Conservation (phyloP, 2,113 vertebrate species). For the Callorhinus ursinus region DNA sequence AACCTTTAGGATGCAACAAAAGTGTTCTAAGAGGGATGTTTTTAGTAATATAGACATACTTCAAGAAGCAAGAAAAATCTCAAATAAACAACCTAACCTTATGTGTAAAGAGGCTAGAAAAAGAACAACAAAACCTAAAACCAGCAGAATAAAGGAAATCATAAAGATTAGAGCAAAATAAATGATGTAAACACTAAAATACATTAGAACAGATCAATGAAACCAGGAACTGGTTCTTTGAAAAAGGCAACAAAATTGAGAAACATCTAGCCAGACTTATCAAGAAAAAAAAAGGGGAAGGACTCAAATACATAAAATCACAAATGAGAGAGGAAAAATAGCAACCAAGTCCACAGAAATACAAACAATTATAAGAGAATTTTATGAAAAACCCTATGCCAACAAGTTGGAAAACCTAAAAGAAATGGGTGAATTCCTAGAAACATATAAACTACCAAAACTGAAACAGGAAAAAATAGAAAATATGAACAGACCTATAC, state of each 20-base stretch:
- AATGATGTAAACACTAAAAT: not conserved
- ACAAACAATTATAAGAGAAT: not conserved
- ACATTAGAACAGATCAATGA: not conserved
- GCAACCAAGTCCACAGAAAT: not conserved
- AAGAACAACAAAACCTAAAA: not conserved
- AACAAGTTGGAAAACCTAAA: not conserved
- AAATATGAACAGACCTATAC: not conserved
- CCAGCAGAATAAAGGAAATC: not conserved
- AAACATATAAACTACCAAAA: not conserved
- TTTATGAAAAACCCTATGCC: not conserved
- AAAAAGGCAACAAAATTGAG: not conserved
- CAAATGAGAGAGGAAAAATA: not conserved
- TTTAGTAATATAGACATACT: not conserved
- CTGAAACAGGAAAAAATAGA: not conserved
- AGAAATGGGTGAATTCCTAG: not conserved
- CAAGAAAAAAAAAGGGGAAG: not conserved
- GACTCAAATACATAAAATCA: not conserved
- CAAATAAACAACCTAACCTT: not conserved
- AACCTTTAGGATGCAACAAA: not conserved
- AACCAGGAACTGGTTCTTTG: not conserved
- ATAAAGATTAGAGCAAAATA: not conserved
- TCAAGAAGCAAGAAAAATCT: not conserved
- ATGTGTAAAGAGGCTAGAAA: not conserved
- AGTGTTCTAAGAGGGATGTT: not conserved
- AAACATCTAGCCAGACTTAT: not conserved